A percentile compares a stretch with the other conserved stretches of the same genome.
These are phyloP conservation scores for Pararge aegeria DNA, from an alignment of 1,140 invertebrate genomes.

Conservation along the genomic window DNA sequence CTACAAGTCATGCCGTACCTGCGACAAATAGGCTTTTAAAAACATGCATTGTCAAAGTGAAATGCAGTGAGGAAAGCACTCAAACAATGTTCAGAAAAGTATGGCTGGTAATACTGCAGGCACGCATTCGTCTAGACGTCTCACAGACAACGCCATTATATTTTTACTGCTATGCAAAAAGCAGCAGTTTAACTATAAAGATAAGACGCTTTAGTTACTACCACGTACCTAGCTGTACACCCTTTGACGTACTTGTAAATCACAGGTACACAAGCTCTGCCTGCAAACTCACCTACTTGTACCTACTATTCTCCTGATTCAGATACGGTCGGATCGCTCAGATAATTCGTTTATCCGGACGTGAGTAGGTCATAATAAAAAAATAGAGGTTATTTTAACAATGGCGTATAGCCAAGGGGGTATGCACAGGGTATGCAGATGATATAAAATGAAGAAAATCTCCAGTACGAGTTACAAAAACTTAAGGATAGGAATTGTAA, in stretches of 20 bases:
- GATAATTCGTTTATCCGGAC: too few relatives aligned
- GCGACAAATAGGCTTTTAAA: neutral
- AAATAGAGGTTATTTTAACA: too few relatives aligned
- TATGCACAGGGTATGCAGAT: too few relatives aligned
- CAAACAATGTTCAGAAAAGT: constrained; percentile 19
- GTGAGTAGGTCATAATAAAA: too few relatives aligned
- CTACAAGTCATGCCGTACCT: neutral
- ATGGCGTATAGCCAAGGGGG: too few relatives aligned
- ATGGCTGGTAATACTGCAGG: constrained; percentile 1
- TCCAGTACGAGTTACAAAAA: too few relatives aligned
- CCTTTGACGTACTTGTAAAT: neutral
- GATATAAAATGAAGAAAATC: too few relatives aligned
- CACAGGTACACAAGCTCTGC: too few relatives aligned
- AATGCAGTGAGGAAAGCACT: constrained; percentile 16
- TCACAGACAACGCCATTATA: constrained; percentile 8
- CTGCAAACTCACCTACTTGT: too few relatives aligned
- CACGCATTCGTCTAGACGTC: constrained; percentile 20
- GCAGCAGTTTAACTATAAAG: neutral
- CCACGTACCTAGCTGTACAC: neutral
- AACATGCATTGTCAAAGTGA: constrained; percentile 10
- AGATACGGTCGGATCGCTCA: too few relatives aligned
- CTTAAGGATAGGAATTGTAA: too few relatives aligned
- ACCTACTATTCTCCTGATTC: too few relatives aligned
- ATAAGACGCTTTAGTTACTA: neutral
- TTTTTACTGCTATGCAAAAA: constrained; percentile 10